Evolutionary conservation across 2,797 vertebrate genomes (phyloP).

Genomic region (Carduelis carduelis): DNA sequence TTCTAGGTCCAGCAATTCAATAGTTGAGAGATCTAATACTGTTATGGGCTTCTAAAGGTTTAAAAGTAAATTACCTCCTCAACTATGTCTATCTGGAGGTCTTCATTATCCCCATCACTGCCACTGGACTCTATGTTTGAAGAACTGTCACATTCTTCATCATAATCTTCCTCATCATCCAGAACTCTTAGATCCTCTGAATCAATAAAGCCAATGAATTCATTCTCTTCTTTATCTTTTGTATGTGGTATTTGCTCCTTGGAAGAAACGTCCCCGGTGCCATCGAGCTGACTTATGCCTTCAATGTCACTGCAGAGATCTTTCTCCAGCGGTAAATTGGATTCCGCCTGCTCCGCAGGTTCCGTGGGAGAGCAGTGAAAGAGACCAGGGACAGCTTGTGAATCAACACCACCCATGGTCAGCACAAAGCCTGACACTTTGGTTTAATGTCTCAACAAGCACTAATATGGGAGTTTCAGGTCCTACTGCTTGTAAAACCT

Average conservation of each 20-base stretch:
- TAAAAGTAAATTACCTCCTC: constrained; percentile 71
- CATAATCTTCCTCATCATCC: constrained; percentile 75
- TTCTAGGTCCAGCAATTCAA: not conserved
- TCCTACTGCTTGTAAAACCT: not conserved
- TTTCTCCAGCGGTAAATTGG: constrained; percentile 17
- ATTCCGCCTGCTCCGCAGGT: constrained; percentile 29
- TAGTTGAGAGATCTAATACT: not conserved
- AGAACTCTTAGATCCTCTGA: constrained; percentile 85
- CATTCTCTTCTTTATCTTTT: constrained; percentile 80
- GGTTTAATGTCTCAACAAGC: not conserved
- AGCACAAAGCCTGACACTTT: not conserved
- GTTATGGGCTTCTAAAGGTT: not conserved
- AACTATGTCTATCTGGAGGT: constrained; percentile 71
- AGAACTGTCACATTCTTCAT: constrained; percentile 77
- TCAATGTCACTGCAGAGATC: constrained; percentile 72
- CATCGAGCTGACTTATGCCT: constrained; percentile 90
- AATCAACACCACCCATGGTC: not conserved
- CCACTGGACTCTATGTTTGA: constrained; percentile 62
- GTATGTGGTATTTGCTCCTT: constrained; percentile 74
- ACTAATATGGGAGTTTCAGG: not conserved
- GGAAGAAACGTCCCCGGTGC: constrained; percentile 81
- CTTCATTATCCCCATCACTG: constrained; percentile 78
- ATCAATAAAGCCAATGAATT: constrained; percentile 84
- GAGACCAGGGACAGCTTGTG: not conserved
- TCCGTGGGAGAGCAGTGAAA: constrained; percentile 6